Conservation (phyloP, 2,888 invertebrate genomes). For the Lamproptera curius region DNA sequence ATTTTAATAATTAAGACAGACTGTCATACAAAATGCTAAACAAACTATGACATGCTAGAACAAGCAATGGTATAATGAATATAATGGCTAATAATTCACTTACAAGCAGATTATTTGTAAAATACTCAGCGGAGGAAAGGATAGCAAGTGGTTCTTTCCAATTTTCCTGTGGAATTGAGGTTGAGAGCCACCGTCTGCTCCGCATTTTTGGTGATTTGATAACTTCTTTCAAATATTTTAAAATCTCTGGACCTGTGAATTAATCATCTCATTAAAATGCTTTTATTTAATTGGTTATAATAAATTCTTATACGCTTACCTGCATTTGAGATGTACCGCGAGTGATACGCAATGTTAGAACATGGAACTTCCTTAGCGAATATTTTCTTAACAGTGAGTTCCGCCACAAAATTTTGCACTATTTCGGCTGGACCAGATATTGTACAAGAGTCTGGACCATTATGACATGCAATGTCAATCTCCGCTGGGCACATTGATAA, state of each 20-base stretch:
- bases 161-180: conserved; percentile 82
- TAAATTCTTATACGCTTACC: too few relatives aligned
- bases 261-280: not conserved
- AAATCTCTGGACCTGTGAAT: conserved; percentile 53
- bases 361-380: conserved; percentile 75
- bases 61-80: too few relatives aligned
- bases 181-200: conserved; percentile 88
- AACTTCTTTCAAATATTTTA: conserved; percentile 77
- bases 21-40: too few relatives aligned
- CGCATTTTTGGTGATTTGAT: conserved; percentile 81
- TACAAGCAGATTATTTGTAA: conserved; percentile 87
- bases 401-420: conserved; percentile 77
- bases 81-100: too few relatives aligned
- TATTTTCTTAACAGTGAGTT: conserved; percentile 51
- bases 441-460: conserved; percentile 86
- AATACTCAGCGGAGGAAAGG: conserved; percentile 86
- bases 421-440: conserved; percentile 85
- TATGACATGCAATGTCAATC: conserved; percentile 89
- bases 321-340: conserved; percentile 86
- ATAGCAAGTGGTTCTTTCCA: conserved; percentile 40
- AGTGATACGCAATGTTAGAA: conserved; percentile 93
- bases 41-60: too few relatives aligned
- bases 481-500: conserved; percentile 46
- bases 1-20: too few relatives aligned
- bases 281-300: too few relatives aligned